Base-by-base conservation (phyloP, 1,140 invertebrate genomes). In the Drosophila biarmipes region DNA sequence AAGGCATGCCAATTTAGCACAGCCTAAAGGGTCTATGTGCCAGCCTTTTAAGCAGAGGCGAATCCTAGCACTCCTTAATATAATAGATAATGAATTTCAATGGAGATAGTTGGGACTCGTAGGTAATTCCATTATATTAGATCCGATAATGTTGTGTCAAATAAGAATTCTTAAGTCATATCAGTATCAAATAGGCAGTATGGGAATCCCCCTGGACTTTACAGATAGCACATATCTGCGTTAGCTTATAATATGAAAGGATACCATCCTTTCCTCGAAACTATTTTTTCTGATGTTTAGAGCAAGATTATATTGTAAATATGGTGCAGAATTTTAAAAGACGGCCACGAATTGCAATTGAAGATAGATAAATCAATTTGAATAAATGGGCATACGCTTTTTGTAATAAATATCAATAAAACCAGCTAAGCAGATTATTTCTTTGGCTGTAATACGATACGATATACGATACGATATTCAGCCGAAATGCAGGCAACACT, bases 1-100 rank as follows among this genome's bases (percentile, higher is more conserved):
- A 64, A 53, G 15, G 12, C 14, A 59, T 17, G 19, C 12, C 61
- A 64, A 61, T 10, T 59, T 61, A 61, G 19, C 27, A 27, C 15
- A 17, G 11, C 14, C 21, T 10, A 17, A 15, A 45, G 42, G 40
- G 17, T 11, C 21, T 24, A 40, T 19, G 21, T 46, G 55, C 40
- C 21, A 7, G 7, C 11, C 2, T 45, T n/a, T 40, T 46, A 61
- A 61, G 59, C 31, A 61, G 46, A 17, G n/a, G 0, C 29, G 14
- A 56, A 63, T 63, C 27, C 2, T 7, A 2, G n/a, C 17, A 6
- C 10, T 34, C 15, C 43, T 14, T n/a, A 34, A 24, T 52, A 21
- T 19, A 51, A 51, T 7, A 43, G 59, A 17, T 42, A 34, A 29
- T 55, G 21, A 56, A 31, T 8, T 8, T 31, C 29, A 31, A 31